A percentile compares a stretch with the other conserved stretches of the same genome.
These are phyloP conservation scores for Typhlomys cinereus DNA, from an alignment of 2,113 vertebrate genomes.

Conservation along the genomic window DNA sequence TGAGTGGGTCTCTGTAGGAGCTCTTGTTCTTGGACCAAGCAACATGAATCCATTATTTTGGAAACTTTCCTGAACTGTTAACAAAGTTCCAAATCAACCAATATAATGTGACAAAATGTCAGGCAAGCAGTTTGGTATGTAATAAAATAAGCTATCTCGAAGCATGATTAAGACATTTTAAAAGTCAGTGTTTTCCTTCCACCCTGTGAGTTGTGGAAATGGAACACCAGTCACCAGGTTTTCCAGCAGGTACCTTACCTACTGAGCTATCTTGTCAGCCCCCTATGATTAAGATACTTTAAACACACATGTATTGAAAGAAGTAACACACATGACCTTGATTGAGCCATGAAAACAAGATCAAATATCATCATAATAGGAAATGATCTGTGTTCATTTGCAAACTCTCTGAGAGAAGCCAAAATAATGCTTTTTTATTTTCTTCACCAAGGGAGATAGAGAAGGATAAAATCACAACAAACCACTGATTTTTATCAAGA, in stretches of 20 bases:
- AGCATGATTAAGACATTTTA: neutral
- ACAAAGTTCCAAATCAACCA: constrained; percentile 7
- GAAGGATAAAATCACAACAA: neutral
- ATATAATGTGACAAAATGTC: neutral
- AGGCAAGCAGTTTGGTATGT: constrained; percentile 9
- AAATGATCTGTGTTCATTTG: neutral
- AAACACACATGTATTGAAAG: neutral
- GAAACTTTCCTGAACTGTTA: constrained; percentile 13
- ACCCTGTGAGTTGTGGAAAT: no score
- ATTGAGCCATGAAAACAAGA: neutral
- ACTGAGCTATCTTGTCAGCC: constrained; percentile 26
- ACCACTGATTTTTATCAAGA: neutral
- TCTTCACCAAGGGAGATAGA: neutral
- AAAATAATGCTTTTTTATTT: neutral
- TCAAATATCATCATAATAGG: neutral
- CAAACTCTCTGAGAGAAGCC: neutral
- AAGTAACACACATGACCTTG: neutral
- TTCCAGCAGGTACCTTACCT: no score
- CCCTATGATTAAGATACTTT: no score
- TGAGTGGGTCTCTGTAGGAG: neutral
- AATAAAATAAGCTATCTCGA: constrained; percentile 47
- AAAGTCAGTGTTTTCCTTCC: no score
- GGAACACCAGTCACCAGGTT: no score
- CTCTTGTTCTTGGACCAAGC: constrained; percentile 1
- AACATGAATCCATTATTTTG: neutral